Evolutionary conservation across 2,113 vertebrate species (phyloP), one percentile per base, ranked within the genome.

Genomic region (Bolborhynchus lineola): DNA sequence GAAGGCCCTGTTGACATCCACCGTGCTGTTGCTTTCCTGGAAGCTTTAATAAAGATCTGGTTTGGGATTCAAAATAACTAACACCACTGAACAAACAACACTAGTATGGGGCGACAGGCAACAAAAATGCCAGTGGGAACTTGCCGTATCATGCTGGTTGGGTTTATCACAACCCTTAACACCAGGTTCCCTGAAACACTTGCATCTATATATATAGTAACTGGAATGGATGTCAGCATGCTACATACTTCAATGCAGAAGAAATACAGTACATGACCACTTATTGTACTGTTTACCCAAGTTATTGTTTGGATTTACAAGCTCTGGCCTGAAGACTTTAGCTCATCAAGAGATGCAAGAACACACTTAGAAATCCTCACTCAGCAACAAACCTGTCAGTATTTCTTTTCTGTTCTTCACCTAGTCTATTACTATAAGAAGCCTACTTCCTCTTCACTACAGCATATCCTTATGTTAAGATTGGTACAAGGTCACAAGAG

Each of bases 11-110:
- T 47, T 62, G 77, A 92, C 80, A 87, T 92, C 31, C 69, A 65
- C 83, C 89, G 16, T 37, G n/a, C 29, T 88, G 37, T 81, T 88
- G 57, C 74, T 96, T 96, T 96, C 93, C 88, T 95, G 93, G 91
- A 97, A 96, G 49, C 74, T 68, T 87, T 82, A 92, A 42, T 59
- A 62, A 84, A 86, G 65, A 41, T 52, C 70, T 88, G 81, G 23
- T 87, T 91, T 95, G 76, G 41, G 89, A 74, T 41, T 62, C 20
- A 13, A 52, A 71, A 49, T 52, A 67, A 57, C 35, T 49, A 86
- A 90, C 60, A 76, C 25, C 57, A 65, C 77, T 46, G 31, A 93
- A 49, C 16, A 71, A 89, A 78, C 71, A 63, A 91, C 50, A 68
- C 52, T 41, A 60, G 31, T 57, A 46, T 33, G 53, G 82, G 53